phyloP scores from a whole-genome alignment of 92 coral and sea anemone genomes.

The Paragorgia papillata region DNA sequence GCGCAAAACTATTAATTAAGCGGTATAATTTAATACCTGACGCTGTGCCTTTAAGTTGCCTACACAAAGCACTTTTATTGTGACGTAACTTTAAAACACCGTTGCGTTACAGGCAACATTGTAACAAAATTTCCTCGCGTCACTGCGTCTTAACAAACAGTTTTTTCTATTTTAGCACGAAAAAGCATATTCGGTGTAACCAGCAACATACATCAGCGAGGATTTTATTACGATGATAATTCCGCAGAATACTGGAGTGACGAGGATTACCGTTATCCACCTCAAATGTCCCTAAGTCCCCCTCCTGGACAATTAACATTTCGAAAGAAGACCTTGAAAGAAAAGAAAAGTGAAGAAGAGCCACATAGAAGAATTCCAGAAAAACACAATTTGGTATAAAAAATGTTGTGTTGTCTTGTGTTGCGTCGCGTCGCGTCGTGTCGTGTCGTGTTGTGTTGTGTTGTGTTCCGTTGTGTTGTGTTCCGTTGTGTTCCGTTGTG shows the following conservation, averaged over 20 bases:
- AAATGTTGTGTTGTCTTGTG: neutral
- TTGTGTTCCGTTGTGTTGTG: neutral
- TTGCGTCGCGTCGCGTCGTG: neutral
- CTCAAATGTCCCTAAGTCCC: constrained; percentile 35
- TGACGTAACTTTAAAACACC: too few species aligned
- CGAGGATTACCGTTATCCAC: constrained; percentile 28
- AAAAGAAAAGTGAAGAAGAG: neutral
- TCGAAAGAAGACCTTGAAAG: constrained; percentile 8
- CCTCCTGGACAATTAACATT: constrained; percentile 14
- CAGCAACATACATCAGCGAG: neutral
- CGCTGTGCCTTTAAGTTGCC: too few species aligned
- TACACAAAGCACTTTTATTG: too few species aligned
- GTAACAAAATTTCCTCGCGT: too few species aligned
- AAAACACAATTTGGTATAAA: too few species aligned
- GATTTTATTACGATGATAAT: neutral
- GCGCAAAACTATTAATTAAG: too few species aligned
- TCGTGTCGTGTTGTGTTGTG: neutral
- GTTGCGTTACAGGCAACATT: too few species aligned
- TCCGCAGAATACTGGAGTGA: constrained; percentile 29
- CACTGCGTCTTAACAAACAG: neutral
- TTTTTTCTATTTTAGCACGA: neutral
- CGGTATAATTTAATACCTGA: too few species aligned
- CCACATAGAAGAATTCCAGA: neutral
- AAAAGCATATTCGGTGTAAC: neutral
- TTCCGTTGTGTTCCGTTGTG: neutral